Evolutionary conservation across 2,113 vertebrate genomes (phyloP).

Genomic region (Ptilonorhynchus violaceus): DNA sequence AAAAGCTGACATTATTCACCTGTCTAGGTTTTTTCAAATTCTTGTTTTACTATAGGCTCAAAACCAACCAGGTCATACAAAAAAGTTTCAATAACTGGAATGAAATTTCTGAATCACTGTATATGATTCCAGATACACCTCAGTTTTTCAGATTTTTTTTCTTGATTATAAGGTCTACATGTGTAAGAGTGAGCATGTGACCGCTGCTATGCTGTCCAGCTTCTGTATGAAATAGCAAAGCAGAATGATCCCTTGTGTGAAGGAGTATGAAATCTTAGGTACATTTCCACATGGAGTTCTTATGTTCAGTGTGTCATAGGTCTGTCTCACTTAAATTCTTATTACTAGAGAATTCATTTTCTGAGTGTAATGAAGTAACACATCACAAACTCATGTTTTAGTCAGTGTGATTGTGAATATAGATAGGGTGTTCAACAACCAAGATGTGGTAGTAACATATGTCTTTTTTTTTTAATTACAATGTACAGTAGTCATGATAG

Average conservation of each 20-base stretch:
- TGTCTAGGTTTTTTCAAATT: not conserved
- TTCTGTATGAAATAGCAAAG: not conserved
- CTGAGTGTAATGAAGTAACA: slow-evolving; percentile 38
- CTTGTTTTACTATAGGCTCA: not conserved
- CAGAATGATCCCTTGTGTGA: not conserved
- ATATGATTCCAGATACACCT: not conserved
- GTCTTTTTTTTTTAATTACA: not conserved
- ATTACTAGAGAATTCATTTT: slow-evolving; percentile 16
- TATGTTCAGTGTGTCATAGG: not conserved
- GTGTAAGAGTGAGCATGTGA: not conserved
- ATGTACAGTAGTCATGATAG: not conserved
- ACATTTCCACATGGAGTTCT: not conserved
- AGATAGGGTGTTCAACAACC: slow-evolving; percentile 16
- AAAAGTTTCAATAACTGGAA: not conserved
- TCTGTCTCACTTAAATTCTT: slow-evolving; percentile 26
- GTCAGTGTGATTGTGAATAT: slow-evolving; percentile 52
- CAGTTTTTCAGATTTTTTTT: not conserved
- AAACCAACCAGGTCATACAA: not conserved
- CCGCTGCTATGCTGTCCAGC: not conserved
- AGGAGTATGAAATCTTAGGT: not conserved
- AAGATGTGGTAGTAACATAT: slow-evolving; percentile 36
- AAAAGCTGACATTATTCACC: not conserved
- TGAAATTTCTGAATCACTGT: not conserved
- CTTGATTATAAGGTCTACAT: not conserved
- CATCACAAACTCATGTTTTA: slow-evolving; percentile 64